These are phyloP conservation scores for Callipepla californica DNA, from an alignment of 2,113 vertebrate genomes.

Conservation along the genomic window DNA sequence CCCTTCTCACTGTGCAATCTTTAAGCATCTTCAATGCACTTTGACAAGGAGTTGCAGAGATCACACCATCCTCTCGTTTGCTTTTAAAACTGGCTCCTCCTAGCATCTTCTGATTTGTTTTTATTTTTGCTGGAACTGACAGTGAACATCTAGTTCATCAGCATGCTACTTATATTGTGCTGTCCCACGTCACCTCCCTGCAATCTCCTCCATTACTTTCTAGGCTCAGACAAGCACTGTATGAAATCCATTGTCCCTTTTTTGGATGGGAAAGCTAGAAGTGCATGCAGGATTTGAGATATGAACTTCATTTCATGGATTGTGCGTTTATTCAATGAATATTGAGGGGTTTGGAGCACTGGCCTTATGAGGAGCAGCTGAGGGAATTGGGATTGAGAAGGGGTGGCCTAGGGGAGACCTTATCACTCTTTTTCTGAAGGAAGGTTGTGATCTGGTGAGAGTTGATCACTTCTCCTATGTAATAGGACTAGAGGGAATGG, in stretches of 20 bases:
- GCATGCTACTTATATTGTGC: rapidly evolving
- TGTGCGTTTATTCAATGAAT: not conserved
- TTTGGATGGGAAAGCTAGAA: not conserved
- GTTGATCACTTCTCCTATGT: too few species aligned
- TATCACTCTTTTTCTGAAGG: too few species aligned
- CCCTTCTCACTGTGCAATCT: not conserved
- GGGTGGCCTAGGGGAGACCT: too few species aligned
- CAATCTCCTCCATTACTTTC: not conserved
- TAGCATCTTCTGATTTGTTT: not conserved
- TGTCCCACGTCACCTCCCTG: not conserved
- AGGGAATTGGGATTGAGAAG: too few species aligned
- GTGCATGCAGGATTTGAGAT: not conserved
- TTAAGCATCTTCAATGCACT: not conserved
- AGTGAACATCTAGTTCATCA: not conserved
- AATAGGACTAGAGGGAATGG: too few species aligned
- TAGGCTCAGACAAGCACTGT: not conserved
- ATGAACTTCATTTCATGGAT: not conserved
- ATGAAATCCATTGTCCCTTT: not conserved
- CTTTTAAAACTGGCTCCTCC: not conserved
- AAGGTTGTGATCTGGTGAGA: too few species aligned
- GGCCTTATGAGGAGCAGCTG: too few species aligned
- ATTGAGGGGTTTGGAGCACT: not conserved
- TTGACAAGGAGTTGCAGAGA: not conserved
- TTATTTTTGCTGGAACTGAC: not conserved
- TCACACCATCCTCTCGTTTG: not conserved